These are phyloP conservation scores for Ferrisia virgata DNA, from an alignment of 2,888 invertebrate species.

Conservation along the genomic window DNA sequence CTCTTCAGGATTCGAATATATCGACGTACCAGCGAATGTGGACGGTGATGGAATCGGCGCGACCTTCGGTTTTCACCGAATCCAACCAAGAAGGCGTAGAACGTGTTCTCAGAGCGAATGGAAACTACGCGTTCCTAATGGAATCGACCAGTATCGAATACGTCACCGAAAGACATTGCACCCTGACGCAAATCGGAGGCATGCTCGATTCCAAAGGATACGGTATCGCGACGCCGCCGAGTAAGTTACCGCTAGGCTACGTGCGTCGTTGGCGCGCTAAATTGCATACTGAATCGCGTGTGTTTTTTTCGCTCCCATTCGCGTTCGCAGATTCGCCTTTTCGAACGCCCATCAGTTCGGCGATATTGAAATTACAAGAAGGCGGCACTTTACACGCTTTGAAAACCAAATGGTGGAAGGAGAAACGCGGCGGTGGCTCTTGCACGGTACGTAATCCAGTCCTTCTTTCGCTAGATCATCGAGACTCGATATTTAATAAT, in stretches of 20 bases:
- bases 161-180: constrained; percentile 83
- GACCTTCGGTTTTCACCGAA: constrained; percentile 80
- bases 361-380: constrained; percentile 92
- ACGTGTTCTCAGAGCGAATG: constrained; percentile 77
- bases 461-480: too few relatives aligned
- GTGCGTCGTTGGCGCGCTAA: neutral
- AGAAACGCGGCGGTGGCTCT: constrained; percentile 73
- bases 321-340: constrained; percentile 78
- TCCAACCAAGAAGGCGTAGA: constrained; percentile 88
- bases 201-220: constrained; percentile 92
- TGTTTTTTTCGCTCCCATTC: neutral
- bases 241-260: constrained; percentile 60
- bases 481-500: too few relatives aligned
- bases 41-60: constrained; percentile 87
- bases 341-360: constrained; percentile 88
- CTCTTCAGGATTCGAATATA: constrained; percentile 91
- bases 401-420: constrained; percentile 96
- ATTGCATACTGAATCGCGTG: too few relatives aligned
- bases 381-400: constrained; percentile 87
- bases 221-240: constrained; percentile 89
- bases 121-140: constrained; percentile 93
- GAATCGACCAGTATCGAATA: constrained; percentile 97
- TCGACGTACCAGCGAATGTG: constrained; percentile 94
- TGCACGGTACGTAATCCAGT: constrained; percentile 66
- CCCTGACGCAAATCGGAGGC: constrained; percentile 85